Base-by-base conservation (phyloP, 2,888 invertebrate genomes). In the Drosophila neonasuta region DNA sequence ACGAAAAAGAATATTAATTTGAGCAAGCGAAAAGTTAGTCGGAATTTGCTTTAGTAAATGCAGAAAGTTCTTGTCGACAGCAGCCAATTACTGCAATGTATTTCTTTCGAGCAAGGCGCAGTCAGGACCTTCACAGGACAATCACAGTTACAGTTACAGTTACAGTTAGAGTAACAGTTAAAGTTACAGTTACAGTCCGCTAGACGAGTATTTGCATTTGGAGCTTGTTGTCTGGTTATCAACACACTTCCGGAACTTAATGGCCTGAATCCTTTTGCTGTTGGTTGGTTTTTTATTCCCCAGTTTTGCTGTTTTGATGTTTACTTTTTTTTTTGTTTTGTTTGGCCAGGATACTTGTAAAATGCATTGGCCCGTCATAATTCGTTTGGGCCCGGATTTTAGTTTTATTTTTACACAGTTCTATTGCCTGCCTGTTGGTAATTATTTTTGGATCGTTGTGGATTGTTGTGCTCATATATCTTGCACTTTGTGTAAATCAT, bases 201-300 rank as follows among this genome's bases (percentile, higher is more conserved):
- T 61, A 44, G 15, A 45, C 52, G n/a, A 32, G 44, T 48, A 71
- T 77, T 69, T 70, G 52, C 55, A 62, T 61, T 68, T 62, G 63
- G 69, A 68, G 73, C 61, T 88, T 88, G 79, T 83, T 87, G 85
- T 87, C 87, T 87, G 87, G 87, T 87, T 82, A 81, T 82, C 81
- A 84, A 81, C 85, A 69, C 70, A 65, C 69, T 89, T 90, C 90
- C 90, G 90, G 89, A 86, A 90, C 87, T 90, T 90, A 90, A 90
- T 90, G 90, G 90, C 78, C 90, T 90, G 90, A 90, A 90, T 90
- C 90, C 90, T 90, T 90, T 89, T 85, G 71, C 56, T 69, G 57
- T 71, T 72, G 72, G 74, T 54, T 68, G 24, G 6, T 67, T 60
- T 70, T 54, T 51, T 57, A 10, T 10, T 34, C 11, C 11, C 11